phyloP scores from a whole-genome alignment of 2,797 vertebrate genomes.

The Dendrocincla tyrannina region DNA sequence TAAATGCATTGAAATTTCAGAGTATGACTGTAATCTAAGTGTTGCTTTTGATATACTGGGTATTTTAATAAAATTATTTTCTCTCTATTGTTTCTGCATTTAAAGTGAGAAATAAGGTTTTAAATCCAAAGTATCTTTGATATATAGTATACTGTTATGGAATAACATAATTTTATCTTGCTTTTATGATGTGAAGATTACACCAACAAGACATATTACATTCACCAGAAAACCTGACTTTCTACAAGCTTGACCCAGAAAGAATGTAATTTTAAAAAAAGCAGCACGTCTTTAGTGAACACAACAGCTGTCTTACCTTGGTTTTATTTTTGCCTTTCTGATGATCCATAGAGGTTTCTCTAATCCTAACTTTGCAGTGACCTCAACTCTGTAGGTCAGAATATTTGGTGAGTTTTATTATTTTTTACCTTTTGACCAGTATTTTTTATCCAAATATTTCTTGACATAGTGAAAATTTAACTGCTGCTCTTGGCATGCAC shows the following conservation, averaged over 20 bases:
- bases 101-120: neutral
- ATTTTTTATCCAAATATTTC: neutral
- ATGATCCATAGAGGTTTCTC: neutral
- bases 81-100: neutral
- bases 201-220: neutral
- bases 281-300: neutral
- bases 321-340: neutral
- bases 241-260: neutral
- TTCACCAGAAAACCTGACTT: neutral
- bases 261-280: neutral
- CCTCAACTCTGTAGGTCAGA: neutral
- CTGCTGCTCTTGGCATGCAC: neutral
- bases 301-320: neutral
- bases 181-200: neutral
- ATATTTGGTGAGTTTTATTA: neutral
- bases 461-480: neutral
- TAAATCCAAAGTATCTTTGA: neutral
- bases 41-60: neutral
- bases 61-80: neutral
- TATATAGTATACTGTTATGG: neutral
- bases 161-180: neutral
- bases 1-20: neutral
- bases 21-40: neutral
- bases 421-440: neutral
- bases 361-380: neutral